Base-by-base conservation (phyloP, 2,888 invertebrate species). In the Ectropis crepuscularia region DNA sequence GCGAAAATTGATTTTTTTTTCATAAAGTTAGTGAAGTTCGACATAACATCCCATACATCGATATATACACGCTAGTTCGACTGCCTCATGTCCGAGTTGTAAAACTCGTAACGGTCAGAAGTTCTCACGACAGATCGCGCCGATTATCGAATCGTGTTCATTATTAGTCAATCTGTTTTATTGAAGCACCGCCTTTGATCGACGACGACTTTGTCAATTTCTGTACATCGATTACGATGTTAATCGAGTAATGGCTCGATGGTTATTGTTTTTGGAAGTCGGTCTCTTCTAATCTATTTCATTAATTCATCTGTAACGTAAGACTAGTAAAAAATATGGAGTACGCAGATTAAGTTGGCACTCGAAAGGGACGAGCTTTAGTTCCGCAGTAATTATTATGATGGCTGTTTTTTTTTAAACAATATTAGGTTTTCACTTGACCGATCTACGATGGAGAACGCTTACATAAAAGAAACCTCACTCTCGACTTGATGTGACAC, bases 121-220 rank as follows among this genome's bases (percentile, higher is more conserved):
- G 86, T 92, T 92, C 92, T 92, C 91, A 91, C 91, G 90, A 91
- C 91, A 91, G 87, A 88, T 90, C 85, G 82, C 74, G 71, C 78
- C 82, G 84, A 86, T 85, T 81, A 84, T 83, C 79, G 72, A 71
- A 82, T 85, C 80, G 81, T 79, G 86, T 89, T 90, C 89, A 87
- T 92, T 91, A 91, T 90, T 89, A 88, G 89, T 87, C 87, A 88
- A 90, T 91, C 87, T 82, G 83, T 88, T 89, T 90, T 91, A 91
- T 90, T 89, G 87, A 83, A 87, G 83, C 28, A 57, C 89, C 89
- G 89, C 83, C 89, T 90, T 90, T 89, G 89, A 89, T 72, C 66
- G 67, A 63, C 5, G 67, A 73, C 76, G 78, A 78, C 78, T 81
- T 77, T 88, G 88, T 88, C 90, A 87, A 86, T 88, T 87, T 86